Conservation (phyloP, 1,140 invertebrate species). For the Drosophila mojavensis region DNA sequence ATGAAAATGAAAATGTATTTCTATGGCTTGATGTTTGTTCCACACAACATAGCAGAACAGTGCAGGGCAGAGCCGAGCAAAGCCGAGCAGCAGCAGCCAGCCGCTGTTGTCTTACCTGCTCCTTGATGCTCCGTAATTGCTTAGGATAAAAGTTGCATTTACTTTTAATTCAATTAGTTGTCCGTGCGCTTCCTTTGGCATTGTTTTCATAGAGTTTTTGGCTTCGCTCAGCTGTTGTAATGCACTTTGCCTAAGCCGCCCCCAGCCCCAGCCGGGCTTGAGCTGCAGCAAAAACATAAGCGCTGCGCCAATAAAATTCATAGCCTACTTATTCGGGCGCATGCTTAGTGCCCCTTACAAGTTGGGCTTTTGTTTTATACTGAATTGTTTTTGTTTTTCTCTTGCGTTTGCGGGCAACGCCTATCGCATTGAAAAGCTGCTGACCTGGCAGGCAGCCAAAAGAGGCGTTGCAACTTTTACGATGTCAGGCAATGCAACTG, state of each 20-base stretch:
- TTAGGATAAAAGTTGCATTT: constrained; percentile 80
- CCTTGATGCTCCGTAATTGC: constrained; percentile 54
- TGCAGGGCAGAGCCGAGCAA: constrained; percentile 8
- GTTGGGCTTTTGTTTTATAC: constrained; percentile 8
- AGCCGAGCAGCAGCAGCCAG: neutral
- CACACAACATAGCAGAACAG: constrained; percentile 21
- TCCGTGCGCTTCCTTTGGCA: constrained; percentile 42
- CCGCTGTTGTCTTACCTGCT: neutral
- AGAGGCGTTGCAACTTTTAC: constrained; percentile 48
- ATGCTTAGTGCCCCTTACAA: constrained; percentile 40
- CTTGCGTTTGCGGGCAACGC: constrained; percentile 36
- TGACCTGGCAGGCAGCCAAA: constrained; percentile 53
- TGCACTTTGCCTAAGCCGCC: constrained; percentile 57
- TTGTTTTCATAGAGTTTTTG: constrained; percentile 39
- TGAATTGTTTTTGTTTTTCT: neutral
- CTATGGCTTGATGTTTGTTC: constrained; percentile 76
- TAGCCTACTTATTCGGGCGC: constrained; percentile 54
- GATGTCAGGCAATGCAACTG: constrained; percentile 53
- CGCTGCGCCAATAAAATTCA: constrained; percentile 50
- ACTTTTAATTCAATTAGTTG: constrained; percentile 81
- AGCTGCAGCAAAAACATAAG: constrained; percentile 46
- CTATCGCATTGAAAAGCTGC: constrained; percentile 39
- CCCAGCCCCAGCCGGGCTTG: constrained; percentile 17
- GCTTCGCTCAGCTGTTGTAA: constrained; percentile 31
- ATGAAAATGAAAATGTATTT: constrained; percentile 80